phyloP scores from a whole-genome alignment of 2,888 invertebrate species.

The Nomada ferruginata region DNA sequence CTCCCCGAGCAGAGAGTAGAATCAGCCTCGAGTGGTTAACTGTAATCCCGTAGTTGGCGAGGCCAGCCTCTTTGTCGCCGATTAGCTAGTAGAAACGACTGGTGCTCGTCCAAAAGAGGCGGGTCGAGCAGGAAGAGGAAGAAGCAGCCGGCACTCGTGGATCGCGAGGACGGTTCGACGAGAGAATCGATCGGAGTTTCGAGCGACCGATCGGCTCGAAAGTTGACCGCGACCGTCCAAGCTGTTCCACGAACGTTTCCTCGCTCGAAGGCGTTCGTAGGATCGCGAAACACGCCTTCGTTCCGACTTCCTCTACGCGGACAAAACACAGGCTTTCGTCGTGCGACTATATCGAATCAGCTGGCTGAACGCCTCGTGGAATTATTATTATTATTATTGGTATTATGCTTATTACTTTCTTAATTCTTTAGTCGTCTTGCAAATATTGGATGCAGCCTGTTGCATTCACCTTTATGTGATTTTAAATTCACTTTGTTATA shows the following conservation, averaged over 20 bases:
- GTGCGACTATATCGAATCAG: slow-evolving; percentile 51
- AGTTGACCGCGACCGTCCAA: slow-evolving; percentile 24
- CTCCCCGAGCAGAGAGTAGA: slow-evolving; percentile 10
- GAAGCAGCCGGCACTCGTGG: slow-evolving; percentile 25
- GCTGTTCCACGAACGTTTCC: slow-evolving; percentile 35
- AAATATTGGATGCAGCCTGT: no score
- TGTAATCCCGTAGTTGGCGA: slow-evolving; percentile 67
- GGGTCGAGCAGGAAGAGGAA: slow-evolving; percentile 58
- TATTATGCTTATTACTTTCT: no score
- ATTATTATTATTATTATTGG: slow-evolving; percentile 28
- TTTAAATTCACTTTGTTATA: no score
- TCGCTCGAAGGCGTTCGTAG: slow-evolving; percentile 32
- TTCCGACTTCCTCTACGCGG: slow-evolving; percentile 24
- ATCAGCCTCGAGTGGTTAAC: slow-evolving; percentile 50
- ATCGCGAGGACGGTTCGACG: slow-evolving; percentile 13
- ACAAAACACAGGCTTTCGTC: slow-evolving; percentile 25
- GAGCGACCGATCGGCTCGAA: slow-evolving; percentile 23
- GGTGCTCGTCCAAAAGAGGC: slow-evolving; percentile 53
- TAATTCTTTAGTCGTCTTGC: no score
- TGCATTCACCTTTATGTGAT: no score
- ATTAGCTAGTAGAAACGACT: slow-evolving; percentile 55
- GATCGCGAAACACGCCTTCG: slow-evolving; percentile 43
- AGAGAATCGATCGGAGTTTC: slow-evolving; percentile 24
- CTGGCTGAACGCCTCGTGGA: slow-evolving; percentile 24
- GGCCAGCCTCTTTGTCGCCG: slow-evolving; percentile 64